These are phyloP conservation scores for Enteromius viviparus DNA, from an alignment of 2,797 vertebrate species.

Conservation along the genomic window DNA sequence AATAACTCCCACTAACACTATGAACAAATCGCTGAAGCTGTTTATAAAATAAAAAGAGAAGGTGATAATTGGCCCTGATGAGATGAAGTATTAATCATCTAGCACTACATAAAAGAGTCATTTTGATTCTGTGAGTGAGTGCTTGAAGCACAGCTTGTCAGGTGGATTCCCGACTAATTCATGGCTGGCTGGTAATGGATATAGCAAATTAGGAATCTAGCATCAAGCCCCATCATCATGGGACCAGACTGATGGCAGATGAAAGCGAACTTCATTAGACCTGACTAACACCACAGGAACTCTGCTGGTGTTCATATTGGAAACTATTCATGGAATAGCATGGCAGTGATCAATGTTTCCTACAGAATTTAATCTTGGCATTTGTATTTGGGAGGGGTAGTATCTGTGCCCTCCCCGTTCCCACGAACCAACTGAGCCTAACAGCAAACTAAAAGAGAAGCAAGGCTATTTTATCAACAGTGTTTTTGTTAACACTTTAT, in stretches of 20 bases:
- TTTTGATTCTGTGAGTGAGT: conserved; percentile 16
- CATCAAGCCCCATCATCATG: conserved; percentile 1
- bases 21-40: not conserved
- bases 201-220: conserved; percentile 33
- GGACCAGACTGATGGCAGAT: not conserved
- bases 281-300: conserved; percentile 6
- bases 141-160: conserved; percentile 9
- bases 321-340: not conserved
- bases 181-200: conserved; percentile 15
- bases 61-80: not conserved
- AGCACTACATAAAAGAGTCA: conserved; percentile 5
- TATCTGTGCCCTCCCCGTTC: not conserved
- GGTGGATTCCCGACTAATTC: conserved; percentile 4
- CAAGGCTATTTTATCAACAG: not conserved
- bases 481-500: too few relatives aligned
- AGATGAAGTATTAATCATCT: conserved; percentile 18
- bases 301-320: not conserved
- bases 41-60: conserved; percentile 17
- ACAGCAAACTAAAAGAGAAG: not conserved
- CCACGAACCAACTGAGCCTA: not conserved
- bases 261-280: conserved; percentile 32
- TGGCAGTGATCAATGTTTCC: not conserved
- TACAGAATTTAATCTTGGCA: conserved; percentile 14
- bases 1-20: not conserved
- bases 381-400: not conserved